A percentile compares a stretch with the other conserved stretches of the same genome.
These are phyloP conservation scores for Drosophila maculinotata DNA, from an alignment of 2,888 invertebrate species.

Conservation along the genomic window DNA sequence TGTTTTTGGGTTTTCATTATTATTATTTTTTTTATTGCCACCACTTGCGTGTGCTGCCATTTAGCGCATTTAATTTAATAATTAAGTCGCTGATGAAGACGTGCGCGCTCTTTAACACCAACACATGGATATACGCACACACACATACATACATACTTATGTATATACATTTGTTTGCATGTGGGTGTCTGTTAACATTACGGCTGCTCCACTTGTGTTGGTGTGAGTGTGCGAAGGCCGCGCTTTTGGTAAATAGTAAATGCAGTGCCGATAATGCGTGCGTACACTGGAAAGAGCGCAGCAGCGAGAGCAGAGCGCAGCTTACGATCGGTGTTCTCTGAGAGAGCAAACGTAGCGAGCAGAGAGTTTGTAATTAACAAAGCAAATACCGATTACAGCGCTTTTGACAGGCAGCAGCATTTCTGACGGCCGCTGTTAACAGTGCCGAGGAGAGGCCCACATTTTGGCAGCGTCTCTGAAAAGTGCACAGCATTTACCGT, in stretches of 20 bases:
- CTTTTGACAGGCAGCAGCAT: conserved; percentile 6
- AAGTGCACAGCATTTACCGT: too few relatives aligned
- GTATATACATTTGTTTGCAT: neutral
- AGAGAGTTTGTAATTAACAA: conserved; percentile 1
- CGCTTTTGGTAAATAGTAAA: conserved; percentile 6
- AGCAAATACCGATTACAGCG: conserved; percentile 5
- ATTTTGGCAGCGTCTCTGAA: too few relatives aligned
- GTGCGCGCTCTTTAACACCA: conserved; percentile 44
- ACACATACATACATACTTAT: conserved; percentile 2
- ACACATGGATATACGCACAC: conserved; percentile 8
- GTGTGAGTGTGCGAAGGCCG: conserved; percentile 6
- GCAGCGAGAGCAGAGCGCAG: neutral
- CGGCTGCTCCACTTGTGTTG: conserved; percentile 7
- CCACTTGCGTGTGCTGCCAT: conserved; percentile 77
- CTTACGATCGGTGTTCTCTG: conserved; percentile 17
- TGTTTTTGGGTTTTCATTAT: conserved; percentile 49
- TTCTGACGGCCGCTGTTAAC: neutral
- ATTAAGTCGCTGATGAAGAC: conserved; percentile 76
- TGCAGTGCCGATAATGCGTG: conserved; percentile 1
- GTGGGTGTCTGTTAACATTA: too few relatives aligned
- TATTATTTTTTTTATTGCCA: conserved; percentile 60
- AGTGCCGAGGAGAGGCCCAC: neutral
- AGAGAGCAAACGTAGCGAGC: conserved; percentile 3
- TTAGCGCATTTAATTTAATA: conserved; percentile 79
- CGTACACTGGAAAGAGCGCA: neutral